A percentile compares a stretch with the other conserved stretches of the same genome.
phyloP scores from a whole-genome alignment of 2,888 invertebrate species.

The Pandemis heparana region DNA sequence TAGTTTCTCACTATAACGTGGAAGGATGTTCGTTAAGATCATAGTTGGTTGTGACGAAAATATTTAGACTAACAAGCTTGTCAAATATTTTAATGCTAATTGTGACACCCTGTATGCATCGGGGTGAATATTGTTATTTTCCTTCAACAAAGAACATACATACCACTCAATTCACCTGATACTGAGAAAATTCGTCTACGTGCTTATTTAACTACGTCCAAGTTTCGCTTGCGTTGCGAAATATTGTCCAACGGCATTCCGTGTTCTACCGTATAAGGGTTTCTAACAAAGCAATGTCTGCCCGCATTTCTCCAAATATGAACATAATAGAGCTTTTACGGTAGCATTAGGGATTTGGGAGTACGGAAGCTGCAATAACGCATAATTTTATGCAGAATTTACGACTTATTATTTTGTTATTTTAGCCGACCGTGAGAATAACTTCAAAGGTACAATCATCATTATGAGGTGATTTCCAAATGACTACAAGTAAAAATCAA shows the following conservation, averaged over 20 bases:
- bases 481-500: too few relatives aligned
- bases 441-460: neutral
- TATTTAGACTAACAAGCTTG: too few relatives aligned
- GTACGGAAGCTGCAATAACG: conserved; percentile 29
- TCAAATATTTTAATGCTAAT: too few relatives aligned
- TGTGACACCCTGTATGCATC: neutral
- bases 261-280: conserved; percentile 31
- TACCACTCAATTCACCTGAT: neutral
- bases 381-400: conserved; percentile 27
- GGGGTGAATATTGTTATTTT: neutral
- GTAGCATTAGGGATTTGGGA: conserved; percentile 16
- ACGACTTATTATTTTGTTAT: neutral
- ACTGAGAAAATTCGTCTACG: neutral
- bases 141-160: neutral
- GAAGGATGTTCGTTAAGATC: too few relatives aligned
- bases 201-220: neutral
- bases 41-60: too few relatives aligned
- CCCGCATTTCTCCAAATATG: conserved; percentile 37
- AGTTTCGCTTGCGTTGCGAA: conserved; percentile 29
- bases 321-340: conserved; percentile 41
- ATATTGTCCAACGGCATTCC: conserved; percentile 25
- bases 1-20: too few relatives aligned
- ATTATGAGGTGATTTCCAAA: too few relatives aligned
- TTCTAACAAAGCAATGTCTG: conserved; percentile 34
- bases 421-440: neutral